phyloP scores from a whole-genome alignment of 2,888 invertebrate species.

The Steromphala cineraria region DNA sequence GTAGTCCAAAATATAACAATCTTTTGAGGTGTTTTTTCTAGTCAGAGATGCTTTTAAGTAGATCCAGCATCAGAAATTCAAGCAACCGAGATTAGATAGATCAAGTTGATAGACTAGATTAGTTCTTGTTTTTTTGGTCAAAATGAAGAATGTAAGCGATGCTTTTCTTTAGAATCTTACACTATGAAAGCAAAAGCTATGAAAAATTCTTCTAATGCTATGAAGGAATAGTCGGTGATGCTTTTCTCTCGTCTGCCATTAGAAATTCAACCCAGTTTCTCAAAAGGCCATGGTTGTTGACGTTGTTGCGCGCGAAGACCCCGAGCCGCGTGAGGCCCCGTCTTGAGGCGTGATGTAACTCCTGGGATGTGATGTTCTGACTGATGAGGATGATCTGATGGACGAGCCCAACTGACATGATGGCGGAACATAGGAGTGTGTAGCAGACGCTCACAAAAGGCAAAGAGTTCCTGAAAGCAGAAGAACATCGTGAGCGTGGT shows the following conservation, averaged over 20 bases:
- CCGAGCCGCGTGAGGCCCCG: constrained; percentile 45
- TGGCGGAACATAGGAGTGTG: constrained; percentile 46
- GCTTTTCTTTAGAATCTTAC: too few species aligned
- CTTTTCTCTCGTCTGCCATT: constrained; percentile 26
- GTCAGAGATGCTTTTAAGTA: too few species aligned
- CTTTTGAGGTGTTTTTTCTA: too few species aligned
- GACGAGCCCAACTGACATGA: constrained; percentile 61
- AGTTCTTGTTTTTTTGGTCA: too few species aligned
- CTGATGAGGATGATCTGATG: constrained; percentile 70
- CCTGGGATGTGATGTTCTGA: constrained; percentile 72
- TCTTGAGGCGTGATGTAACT: constrained; percentile 59
- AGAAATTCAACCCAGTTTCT: constrained; percentile 67
- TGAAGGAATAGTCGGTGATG: constrained; percentile 27
- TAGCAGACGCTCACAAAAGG: constrained; percentile 67
- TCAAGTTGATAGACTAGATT: too few species aligned
- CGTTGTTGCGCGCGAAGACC: constrained; percentile 54
- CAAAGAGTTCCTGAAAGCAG: constrained; percentile 62
- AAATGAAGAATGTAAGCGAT: too few species aligned
- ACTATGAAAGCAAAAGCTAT: too few species aligned
- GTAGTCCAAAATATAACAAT: too few species aligned
- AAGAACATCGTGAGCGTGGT: too few species aligned
- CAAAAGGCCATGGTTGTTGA: constrained; percentile 65
- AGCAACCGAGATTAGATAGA: too few species aligned
- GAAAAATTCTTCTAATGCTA: constrained; percentile 3
- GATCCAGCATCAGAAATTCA: too few species aligned